Evolutionary conservation across 2,888 invertebrate genomes (phyloP).

Genomic region (Cephus runcator): DNA sequence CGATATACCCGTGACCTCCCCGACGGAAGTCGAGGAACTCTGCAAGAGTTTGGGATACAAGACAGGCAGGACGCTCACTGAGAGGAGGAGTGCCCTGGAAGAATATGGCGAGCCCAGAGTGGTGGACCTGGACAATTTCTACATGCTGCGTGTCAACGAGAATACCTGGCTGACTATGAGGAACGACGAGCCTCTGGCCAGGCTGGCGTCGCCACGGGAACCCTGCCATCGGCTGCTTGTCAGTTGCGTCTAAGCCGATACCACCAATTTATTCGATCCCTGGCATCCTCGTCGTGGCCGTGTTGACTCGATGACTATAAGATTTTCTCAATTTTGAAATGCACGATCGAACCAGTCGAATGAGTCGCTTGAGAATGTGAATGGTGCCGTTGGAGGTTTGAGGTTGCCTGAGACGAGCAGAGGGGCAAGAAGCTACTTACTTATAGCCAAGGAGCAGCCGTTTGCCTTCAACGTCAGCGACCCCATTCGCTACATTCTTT

Average conservation of each 20-base stretch:
- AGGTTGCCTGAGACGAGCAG: conserved; percentile 20
- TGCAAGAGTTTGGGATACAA: conserved; percentile 74
- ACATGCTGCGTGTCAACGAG: conserved; percentile 43
- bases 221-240: conserved; percentile 49
- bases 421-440: conserved; percentile 19
- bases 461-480: conserved; percentile 63
- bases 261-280: neutral
- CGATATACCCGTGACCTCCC: conserved; percentile 43
- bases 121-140: conserved; percentile 38
- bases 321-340: neutral
- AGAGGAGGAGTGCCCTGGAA: neutral
- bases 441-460: conserved; percentile 41
- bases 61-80: conserved; percentile 62
- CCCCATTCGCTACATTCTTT: conserved; percentile 61
- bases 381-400: conserved; percentile 40
- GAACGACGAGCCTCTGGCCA: conserved; percentile 38
- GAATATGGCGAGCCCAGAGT: conserved; percentile 12
- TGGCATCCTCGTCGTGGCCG: neutral
- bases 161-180: conserved; percentile 42
- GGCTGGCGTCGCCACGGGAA: conserved; percentile 30
- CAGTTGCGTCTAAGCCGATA: conserved; percentile 18
- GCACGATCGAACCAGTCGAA: conserved; percentile 15
- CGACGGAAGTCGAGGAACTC: conserved; percentile 68
- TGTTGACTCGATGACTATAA: neutral
- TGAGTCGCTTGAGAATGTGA: conserved; percentile 59